Conservation (phyloP, 2,888 invertebrate genomes). For the Nesidiocoris tenuis region DNA sequence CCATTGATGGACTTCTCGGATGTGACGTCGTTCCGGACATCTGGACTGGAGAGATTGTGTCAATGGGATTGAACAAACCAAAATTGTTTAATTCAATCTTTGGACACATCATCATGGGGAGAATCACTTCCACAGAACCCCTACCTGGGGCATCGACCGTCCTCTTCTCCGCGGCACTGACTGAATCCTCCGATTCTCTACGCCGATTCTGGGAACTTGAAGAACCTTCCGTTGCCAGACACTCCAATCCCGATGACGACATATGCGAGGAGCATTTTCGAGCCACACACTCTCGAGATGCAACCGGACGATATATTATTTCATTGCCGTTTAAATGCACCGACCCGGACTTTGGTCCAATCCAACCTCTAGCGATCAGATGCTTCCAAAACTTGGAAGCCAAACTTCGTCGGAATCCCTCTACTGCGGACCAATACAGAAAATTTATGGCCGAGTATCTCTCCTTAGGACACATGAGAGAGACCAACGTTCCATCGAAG, state of each 20-base stretch:
- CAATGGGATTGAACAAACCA: background rate
- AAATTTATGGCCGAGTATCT: constrained; percentile 9
- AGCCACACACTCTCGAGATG: constrained; percentile 33
- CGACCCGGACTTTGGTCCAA: background rate
- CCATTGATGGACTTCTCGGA: background rate
- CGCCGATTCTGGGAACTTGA: constrained; percentile 40
- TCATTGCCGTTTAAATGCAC: constrained; percentile 31
- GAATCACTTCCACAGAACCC: background rate
- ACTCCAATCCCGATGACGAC: constrained; percentile 12
- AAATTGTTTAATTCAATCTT: background rate
- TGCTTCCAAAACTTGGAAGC: constrained; percentile 21
- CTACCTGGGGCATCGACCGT: background rate
- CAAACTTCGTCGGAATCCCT: constrained; percentile 1
- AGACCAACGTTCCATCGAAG: background rate
- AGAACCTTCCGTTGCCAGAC: constrained; percentile 4
- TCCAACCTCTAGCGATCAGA: background rate
- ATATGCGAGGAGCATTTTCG: constrained; percentile 41
- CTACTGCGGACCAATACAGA: constrained; percentile 5
- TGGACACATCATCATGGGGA: background rate
- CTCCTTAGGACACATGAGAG: constrained; percentile 3
- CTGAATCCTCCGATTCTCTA: background rate
- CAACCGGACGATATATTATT: constrained; percentile 33
- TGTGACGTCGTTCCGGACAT: background rate
- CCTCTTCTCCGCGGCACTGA: background rate
- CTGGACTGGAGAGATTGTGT: background rate